Conservation (phyloP, 2,113 vertebrate genomes). For the Melierax canorus region DNA sequence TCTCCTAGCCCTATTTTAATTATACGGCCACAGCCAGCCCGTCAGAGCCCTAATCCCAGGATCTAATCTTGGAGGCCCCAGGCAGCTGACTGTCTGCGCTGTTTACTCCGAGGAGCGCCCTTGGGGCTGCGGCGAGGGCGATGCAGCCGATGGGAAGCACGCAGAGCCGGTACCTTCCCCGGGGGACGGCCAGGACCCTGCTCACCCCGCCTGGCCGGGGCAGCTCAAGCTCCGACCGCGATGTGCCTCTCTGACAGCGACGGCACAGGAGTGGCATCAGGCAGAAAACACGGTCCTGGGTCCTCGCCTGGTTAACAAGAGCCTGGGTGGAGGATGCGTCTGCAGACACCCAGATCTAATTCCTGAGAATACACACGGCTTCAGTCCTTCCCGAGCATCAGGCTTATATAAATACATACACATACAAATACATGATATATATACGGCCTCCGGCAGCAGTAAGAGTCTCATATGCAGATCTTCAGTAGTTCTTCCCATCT, state of each 20-base stretch:
- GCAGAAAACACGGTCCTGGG: rapidly evolving
- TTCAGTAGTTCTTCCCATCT: neutral
- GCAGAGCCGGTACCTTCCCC: neutral
- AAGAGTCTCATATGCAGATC: neutral
- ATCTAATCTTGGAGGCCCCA: constrained; percentile 13
- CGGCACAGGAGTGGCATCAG: neutral
- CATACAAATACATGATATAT: neutral
- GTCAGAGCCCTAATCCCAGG: neutral
- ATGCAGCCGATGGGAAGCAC: neutral
- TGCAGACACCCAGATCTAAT: neutral
- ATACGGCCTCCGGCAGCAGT: neutral
- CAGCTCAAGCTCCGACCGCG: neutral
- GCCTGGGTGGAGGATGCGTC: neutral
- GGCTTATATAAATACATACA: neutral
- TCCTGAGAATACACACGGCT: neutral
- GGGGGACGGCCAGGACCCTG: neutral
- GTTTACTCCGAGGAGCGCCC: neutral
- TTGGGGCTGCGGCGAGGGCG: neutral
- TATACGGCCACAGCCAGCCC: neutral
- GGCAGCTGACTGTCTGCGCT: neutral
- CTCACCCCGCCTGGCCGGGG: neutral
- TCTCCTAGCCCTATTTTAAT: neutral
- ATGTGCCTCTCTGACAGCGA: neutral
- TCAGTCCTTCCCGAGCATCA: neutral
- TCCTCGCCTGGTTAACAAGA: neutral